Conservation (phyloP, 2,797 vertebrate genomes). For the Platalea minor region DNA sequence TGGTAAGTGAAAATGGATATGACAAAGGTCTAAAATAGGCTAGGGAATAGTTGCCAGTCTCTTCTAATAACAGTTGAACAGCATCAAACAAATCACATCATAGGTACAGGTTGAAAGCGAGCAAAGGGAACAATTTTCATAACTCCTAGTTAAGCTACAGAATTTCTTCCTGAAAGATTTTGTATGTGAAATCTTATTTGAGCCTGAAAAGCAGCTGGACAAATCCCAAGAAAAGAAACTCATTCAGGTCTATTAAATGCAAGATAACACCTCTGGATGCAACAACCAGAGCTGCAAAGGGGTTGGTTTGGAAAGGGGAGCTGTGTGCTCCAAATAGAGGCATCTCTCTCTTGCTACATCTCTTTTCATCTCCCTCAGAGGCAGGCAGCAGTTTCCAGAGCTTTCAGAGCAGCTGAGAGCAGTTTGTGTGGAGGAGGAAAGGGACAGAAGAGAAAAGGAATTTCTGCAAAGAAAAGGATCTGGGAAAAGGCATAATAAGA, state of each 20-base stretch:
- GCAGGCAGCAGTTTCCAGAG: neutral
- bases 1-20: neutral
- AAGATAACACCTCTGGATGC: neutral
- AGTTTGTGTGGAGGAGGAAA: neutral
- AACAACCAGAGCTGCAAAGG: neutral
- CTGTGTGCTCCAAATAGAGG: neutral
- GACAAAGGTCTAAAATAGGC: neutral
- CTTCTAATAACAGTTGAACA: neutral
- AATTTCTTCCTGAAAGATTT: neutral
- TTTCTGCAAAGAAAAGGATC: neutral
- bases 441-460: neutral
- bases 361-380: neutral
- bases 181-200: neutral
- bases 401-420: neutral
- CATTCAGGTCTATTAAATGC: neutral
- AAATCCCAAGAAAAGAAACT: neutral
- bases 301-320: neutral
- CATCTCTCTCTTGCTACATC: neutral
- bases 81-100: accelerated
- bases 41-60: neutral
- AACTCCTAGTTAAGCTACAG: neutral
- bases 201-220: neutral
- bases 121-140: neutral
- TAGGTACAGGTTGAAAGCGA: neutral
- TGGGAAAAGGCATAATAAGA: neutral